Base-by-base conservation (phyloP, 1,140 invertebrate genomes). In the Myzus persicae region DNA sequence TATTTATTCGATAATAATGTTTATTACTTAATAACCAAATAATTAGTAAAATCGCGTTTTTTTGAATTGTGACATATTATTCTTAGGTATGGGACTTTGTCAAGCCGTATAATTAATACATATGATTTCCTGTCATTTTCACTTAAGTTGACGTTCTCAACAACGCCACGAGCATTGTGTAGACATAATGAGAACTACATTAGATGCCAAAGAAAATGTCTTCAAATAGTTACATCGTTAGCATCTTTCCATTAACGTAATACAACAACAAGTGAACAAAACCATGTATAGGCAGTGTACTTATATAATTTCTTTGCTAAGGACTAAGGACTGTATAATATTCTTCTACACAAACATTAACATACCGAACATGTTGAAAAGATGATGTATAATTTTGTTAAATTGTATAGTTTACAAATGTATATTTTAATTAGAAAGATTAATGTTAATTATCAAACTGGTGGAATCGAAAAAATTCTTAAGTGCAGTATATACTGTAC, bases 141-240 rank as follows among this genome's bases (percentile, higher is more conserved):
- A 89, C n/a, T 51, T 38, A 11, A 76, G 46, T 8, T 38, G 87
- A 22, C 88, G 46, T 54, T 89, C 5, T 89, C 46, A 14, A 46
- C 24, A 26, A 54, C 48, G 48, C 14, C 24, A 51, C 22, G 87
- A 8, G 8, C 22, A 51, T 89, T 89, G 87, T 89, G 46, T 51
- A 36, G 22, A 48, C 20, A 89, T 89, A 89, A 89, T 89, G 87
- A 89, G 87, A 26, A 48, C 87, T 38, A 51, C n/a, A 46, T 44
- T 46, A 87, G 85, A 46, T 46, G 85, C 85, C 85, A 89, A 89
- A 89, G 48, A 54, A 89, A 89, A 54, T 26, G 48, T 54, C 88
- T 89, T 54, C 88, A 40, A 89, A 89, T 40, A 54, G 88, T 89
- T 40, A 54, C 88, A 38, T 89, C 51, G 85, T 88, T 88, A 88